Percentiles rank a stretch among this genome's conserved stretches.
Conservation (phyloP, 2,797 vertebrate species). For the Sebastes alutus region DNA sequence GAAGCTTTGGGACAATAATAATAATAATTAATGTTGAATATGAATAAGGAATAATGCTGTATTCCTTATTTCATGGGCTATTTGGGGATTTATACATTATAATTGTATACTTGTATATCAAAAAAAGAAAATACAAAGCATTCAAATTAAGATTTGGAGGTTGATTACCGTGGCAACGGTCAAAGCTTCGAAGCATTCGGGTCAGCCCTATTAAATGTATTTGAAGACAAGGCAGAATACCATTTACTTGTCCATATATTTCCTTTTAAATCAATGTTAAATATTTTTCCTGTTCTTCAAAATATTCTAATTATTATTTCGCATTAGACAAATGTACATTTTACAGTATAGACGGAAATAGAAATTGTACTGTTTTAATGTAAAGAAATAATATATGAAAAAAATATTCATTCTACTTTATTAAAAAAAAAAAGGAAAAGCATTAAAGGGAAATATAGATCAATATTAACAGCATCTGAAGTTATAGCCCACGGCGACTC, state of each 20-base stretch:
- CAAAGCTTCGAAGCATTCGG: no score
- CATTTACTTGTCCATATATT: background rate
- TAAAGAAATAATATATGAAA: background rate
- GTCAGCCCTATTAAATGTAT: background rate
- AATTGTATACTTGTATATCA: no score
- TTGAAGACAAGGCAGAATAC: background rate
- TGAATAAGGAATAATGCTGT: no score
- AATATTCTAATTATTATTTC: background rate
- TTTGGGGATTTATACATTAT: no score
- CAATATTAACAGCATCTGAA: background rate
- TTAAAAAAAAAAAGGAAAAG: background rate
- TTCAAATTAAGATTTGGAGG: accelerated
- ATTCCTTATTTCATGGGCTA: no score
- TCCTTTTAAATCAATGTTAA: background rate
- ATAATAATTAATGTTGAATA: no score
- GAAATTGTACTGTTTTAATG: background rate
- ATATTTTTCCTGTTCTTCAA: background rate
- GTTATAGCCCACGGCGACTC: background rate
- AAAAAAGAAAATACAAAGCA: no score
- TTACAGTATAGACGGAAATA: background rate
- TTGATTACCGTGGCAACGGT: no score
- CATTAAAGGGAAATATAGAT: background rate
- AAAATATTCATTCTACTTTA: background rate
- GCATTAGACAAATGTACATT: background rate
- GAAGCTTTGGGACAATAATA: no score